A percentile compares a stretch with the other conserved stretches of the same genome.
Conservation (phyloP, 53 echinoderm and acorn worm genomes). For the Paelopatides confundens region DNA sequence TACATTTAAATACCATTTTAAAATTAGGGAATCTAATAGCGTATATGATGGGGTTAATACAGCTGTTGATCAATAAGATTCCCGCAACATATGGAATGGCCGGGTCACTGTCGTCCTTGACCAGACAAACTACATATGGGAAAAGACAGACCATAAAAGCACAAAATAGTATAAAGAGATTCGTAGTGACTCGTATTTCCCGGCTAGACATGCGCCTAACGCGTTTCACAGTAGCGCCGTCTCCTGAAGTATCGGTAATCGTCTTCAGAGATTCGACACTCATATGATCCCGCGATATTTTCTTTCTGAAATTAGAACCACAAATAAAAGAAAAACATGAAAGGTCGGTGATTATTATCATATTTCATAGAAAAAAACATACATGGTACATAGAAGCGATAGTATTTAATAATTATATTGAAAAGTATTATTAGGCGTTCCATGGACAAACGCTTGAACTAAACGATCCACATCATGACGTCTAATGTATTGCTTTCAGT, state of each 20-base stretch:
- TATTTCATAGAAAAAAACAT: no score
- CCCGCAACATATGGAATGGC: slow-evolving; percentile 66
- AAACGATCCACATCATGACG: no score
- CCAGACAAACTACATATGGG: slow-evolving; percentile 61
- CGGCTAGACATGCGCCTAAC: slow-evolving; percentile 41
- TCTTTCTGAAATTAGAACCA: no score
- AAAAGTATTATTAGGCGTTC: no score
- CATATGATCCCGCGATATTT: no score
- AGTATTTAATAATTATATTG: no score
- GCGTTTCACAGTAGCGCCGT: not conserved
- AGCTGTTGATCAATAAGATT: slow-evolving; percentile 66
- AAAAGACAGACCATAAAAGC: slow-evolving; percentile 71
- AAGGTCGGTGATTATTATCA: no score
- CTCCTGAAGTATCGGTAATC: not conserved
- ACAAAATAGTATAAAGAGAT: slow-evolving; percentile 77
- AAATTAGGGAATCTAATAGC: slow-evolving; percentile 74
- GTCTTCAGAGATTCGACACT: not conserved
- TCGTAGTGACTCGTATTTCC: slow-evolving; percentile 78
- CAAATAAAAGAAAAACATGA: no score
- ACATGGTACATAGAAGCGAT: no score
- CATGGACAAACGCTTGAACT: no score
- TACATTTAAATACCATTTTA: slow-evolving; percentile 61
- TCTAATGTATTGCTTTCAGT: no score
- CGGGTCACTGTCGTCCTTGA: slow-evolving; percentile 62
- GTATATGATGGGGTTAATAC: slow-evolving; percentile 83